These are phyloP conservation scores for Hydrotaea cyrtoneurina DNA, from an alignment of 2,888 invertebrate species.

Conservation along the genomic window DNA sequence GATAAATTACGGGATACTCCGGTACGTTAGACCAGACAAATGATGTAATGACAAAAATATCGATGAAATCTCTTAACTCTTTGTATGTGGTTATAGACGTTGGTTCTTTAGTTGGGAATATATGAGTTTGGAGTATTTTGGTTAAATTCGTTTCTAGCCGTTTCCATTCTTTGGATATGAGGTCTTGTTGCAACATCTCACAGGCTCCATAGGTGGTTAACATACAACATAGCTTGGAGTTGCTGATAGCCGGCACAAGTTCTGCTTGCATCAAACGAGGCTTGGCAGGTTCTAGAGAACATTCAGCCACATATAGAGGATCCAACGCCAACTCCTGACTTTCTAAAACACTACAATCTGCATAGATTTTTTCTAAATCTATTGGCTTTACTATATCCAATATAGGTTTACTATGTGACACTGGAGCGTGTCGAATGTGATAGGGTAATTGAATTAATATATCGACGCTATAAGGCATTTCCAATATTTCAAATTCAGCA, in stretches of 20 bases:
- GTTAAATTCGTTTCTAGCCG: conserved; percentile 62
- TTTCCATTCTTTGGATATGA: conserved; percentile 70
- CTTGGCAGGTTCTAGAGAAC: conserved; percentile 69
- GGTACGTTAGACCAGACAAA: conserved; percentile 71
- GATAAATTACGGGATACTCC: conserved; percentile 58
- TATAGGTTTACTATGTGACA: conserved; percentile 67
- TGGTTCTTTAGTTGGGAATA: conserved; percentile 61
- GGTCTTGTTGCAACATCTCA: conserved; percentile 69
- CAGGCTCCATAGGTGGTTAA: conserved; percentile 74
- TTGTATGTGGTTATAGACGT: conserved; percentile 66
- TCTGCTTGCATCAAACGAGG: conserved; percentile 68
- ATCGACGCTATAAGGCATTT: conserved; percentile 69
- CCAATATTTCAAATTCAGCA: conserved; percentile 70
- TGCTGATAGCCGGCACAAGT: conserved; percentile 64
- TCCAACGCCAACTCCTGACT: conserved; percentile 75
- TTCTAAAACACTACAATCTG: conserved; percentile 69
- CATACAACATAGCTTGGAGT: conserved; percentile 67
- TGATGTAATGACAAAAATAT: conserved; percentile 74
- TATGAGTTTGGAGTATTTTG: conserved; percentile 50
- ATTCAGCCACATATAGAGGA: conserved; percentile 72
- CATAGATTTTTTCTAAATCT: conserved; percentile 72
- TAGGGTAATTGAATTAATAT: conserved; percentile 71
- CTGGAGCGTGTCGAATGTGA: conserved; percentile 62
- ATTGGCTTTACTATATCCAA: conserved; percentile 69
- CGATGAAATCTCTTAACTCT: conserved; percentile 69